phyloP scores from a whole-genome alignment of 2,113 vertebrate species.

The Nematolebias whitei region DNA sequence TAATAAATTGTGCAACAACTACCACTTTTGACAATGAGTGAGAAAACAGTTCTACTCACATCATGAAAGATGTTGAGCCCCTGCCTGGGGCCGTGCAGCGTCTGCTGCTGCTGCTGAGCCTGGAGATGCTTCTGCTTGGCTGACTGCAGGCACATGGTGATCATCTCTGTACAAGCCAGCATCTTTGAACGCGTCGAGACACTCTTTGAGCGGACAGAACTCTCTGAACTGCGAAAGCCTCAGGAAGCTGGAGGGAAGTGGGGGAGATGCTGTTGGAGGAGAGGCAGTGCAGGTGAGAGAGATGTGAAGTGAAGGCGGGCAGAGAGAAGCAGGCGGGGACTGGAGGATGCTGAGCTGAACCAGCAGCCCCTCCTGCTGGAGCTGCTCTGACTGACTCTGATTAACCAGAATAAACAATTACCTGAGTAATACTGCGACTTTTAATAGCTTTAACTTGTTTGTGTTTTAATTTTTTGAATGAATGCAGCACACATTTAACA shows the following conservation, averaged over 20 bases:
- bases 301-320: conserved; percentile 13
- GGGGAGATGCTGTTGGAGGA: background rate
- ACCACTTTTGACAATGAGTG: background rate
- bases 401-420: background rate
- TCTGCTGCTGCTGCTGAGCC: conserved; percentile 70
- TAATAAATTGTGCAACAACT: background rate
- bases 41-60: conserved; percentile 70
- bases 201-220: background rate
- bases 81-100: conserved; percentile 63
- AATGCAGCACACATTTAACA: no score
- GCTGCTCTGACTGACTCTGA: conserved; percentile 62
- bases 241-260: background rate
- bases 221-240: conserved; percentile 3
- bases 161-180: conserved; percentile 84
- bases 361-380: conserved; percentile 54
- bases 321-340: conserved; percentile 11
- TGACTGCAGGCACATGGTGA: conserved; percentile 84
- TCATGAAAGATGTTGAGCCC: conserved; percentile 82
- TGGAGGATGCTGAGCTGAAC: conserved; percentile 38
- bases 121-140: conserved; percentile 81
- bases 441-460: background rate
- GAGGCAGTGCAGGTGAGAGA: conserved; percentile 25
- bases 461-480: background rate
- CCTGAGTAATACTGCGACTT: no score
- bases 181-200: conserved; percentile 59